Evolutionary conservation across 2,888 invertebrate genomes (phyloP), one percentile per base, ranked within the genome.

Genomic region (Eilema sororculum): DNA sequence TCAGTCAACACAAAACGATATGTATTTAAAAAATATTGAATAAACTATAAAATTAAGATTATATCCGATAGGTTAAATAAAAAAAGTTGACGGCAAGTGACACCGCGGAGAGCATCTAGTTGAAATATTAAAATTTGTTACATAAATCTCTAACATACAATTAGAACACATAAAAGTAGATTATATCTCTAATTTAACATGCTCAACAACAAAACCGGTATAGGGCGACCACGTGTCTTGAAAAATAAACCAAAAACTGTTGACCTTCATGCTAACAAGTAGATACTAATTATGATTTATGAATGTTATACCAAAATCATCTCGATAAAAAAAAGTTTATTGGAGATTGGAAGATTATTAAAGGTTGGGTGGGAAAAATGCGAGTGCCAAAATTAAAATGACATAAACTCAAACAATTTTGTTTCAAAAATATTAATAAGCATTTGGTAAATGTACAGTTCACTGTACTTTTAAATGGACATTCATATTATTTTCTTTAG

Each of bases 161-260:
- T 65, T 59, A 59, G 46, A 16, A 57, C 3, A 16, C 22, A 64
- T 46, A 69, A 59, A 64, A 28, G 6, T 28, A 57, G 25, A 63
- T 58, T 62, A n/a, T 24, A 59, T 59, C 57, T n/a, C 28, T 20
- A 13, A 57, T 65, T 52, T 28, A 46, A 24, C 62, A 65, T 69
- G 52, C 28, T 58, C 37, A n/a, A n/a, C n/a, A n/a, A n/a, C n/a
- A 58, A 24, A 46, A 68, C 65, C 37, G 57, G 62, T 37, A 30
- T 41, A 41, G 28, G 63, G 37, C 46, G 46, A 59, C 58, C 64
- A 69, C 58, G 64, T 64, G 64, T 69, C 58, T 68, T 20, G 24
- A 13, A 64, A 52, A 52, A 30, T 59, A 30, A 67, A 52, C 37
- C 25, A 37, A 59, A n/a, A 63, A 60, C 13, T 37, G 25, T 66